Percentiles rank a stretch among this genome's conserved stretches.
Conservation (phyloP, 2,797 vertebrate genomes). For the Tympanoctomys barrerae region DNA sequence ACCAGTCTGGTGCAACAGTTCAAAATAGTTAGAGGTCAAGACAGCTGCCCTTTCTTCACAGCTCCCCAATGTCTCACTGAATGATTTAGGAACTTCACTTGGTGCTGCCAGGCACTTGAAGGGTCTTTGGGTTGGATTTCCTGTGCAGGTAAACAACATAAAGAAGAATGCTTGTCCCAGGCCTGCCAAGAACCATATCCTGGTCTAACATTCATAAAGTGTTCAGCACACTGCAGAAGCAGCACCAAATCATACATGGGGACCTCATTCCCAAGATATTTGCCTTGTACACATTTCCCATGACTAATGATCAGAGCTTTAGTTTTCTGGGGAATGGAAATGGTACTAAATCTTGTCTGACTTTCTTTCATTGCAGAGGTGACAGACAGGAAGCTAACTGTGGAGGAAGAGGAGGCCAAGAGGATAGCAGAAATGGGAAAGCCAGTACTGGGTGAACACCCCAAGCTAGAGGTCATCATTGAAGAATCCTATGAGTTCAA, state of each 20-base stretch:
- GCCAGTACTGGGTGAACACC: slow-evolving; percentile 95
- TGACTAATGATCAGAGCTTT: neutral
- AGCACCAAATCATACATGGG: neutral
- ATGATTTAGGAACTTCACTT: slow-evolving; percentile 11
- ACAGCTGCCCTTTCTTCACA: neutral
- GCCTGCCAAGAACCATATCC: neutral
- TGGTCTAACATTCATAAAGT: neutral
- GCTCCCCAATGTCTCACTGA: neutral
- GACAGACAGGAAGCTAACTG: slow-evolving; percentile 94
- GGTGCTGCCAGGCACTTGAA: neutral
- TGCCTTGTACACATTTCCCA: neutral
- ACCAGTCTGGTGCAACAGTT: neutral
- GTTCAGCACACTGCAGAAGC: neutral
- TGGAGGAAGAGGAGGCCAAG: slow-evolving; percentile 97
- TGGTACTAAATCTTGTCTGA: slow-evolving; percentile 76
- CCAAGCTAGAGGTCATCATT: slow-evolving; percentile 98
- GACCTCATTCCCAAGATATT: neutral
- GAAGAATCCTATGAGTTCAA: slow-evolving; percentile 99
- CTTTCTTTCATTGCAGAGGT: slow-evolving; percentile 90
- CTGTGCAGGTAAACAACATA: slow-evolving; percentile 27
- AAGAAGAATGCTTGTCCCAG: neutral
- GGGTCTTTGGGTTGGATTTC: neutral
- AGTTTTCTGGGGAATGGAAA: neutral
- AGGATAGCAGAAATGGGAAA: slow-evolving; percentile 99
- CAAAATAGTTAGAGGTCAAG: neutral